These are phyloP conservation scores for Trichopria drosophilae DNA, from an alignment of 2,888 invertebrate genomes.

Conservation along the genomic window DNA sequence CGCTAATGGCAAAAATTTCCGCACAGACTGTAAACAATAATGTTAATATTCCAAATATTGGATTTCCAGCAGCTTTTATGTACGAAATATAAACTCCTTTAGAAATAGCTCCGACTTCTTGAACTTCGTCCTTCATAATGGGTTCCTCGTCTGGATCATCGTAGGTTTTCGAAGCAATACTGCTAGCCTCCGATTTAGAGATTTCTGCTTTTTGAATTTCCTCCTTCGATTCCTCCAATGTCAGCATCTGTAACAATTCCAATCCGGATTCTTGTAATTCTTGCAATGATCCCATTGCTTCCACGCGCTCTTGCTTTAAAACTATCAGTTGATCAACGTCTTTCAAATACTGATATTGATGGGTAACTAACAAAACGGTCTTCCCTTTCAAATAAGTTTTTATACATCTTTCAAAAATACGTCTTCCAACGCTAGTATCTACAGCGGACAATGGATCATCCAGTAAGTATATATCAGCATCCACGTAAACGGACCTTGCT, in stretches of 20 bases:
- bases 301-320: conserved; percentile 62
- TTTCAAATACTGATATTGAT: conserved; percentile 80
- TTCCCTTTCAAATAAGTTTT: conserved; percentile 29
- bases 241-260: conserved; percentile 66
- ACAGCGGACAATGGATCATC: conserved; percentile 79
- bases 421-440: conserved; percentile 71
- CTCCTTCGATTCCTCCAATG: conserved; percentile 34
- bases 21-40: conserved; percentile 42
- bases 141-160: no score
- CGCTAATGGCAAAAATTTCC: conserved; percentile 49
- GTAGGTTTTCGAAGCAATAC: no score
- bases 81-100: conserved; percentile 44
- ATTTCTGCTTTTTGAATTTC: no score
- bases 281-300: conserved; percentile 65
- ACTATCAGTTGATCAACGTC: conserved; percentile 66
- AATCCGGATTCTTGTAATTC: conserved; percentile 64
- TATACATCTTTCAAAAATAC: conserved; percentile 61
- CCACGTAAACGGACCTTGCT: conserved; percentile 70
- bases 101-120: conserved; percentile 38
- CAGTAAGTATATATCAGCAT: conserved; percentile 74
- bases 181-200: background rate
- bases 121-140: no score
- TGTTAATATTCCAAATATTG: conserved; percentile 42
- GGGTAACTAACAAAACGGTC: conserved; percentile 37
- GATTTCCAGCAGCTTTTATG: conserved; percentile 48